Percentiles rank a stretch among this genome's conserved stretches.
Conservation (phyloP, 2,888 invertebrate species). For the Cheilosia soror region DNA sequence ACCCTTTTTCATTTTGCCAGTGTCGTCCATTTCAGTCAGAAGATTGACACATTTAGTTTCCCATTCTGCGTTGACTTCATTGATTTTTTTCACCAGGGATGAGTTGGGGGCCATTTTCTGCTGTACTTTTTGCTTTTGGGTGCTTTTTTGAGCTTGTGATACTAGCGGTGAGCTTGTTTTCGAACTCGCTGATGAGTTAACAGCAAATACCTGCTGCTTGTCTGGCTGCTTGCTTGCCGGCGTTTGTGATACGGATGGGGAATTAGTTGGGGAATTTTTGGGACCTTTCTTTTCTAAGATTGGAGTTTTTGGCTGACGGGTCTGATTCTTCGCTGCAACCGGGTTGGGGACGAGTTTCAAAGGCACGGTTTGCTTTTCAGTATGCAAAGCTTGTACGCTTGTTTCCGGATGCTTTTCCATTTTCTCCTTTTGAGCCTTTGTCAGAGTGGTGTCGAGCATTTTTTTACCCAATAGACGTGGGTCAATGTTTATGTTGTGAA, state of each 20-base stretch:
- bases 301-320: conserved; percentile 27
- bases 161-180: conserved; percentile 9
- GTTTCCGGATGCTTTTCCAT: conserved; percentile 58
- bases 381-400: not conserved
- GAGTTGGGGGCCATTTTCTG: conserved; percentile 26
- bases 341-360: conserved; percentile 61
- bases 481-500: conserved; percentile 79
- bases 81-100: conserved; percentile 66
- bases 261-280: conserved; percentile 24
- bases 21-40: conserved; percentile 76
- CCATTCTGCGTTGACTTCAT: conserved; percentile 67
- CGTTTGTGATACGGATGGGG: conserved; percentile 33
- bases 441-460: conserved; percentile 71
- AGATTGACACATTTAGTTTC: conserved; percentile 77
- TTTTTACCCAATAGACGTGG: conserved; percentile 78
- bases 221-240: conserved; percentile 10
- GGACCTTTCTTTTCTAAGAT: conserved; percentile 41
- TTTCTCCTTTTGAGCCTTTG: conserved; percentile 76
- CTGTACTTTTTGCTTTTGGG: conserved; percentile 20
- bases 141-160: conserved; percentile 36
- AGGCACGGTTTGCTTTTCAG: conserved; percentile 8
- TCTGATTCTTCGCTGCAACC: conserved; percentile 10
- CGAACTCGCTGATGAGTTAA: conserved; percentile 39
- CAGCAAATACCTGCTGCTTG: conserved; percentile 6
- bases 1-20: conserved; percentile 15